Evolutionary conservation across 2,797 vertebrate genomes (phyloP).

Genomic region (Luscinia luscinia): DNA sequence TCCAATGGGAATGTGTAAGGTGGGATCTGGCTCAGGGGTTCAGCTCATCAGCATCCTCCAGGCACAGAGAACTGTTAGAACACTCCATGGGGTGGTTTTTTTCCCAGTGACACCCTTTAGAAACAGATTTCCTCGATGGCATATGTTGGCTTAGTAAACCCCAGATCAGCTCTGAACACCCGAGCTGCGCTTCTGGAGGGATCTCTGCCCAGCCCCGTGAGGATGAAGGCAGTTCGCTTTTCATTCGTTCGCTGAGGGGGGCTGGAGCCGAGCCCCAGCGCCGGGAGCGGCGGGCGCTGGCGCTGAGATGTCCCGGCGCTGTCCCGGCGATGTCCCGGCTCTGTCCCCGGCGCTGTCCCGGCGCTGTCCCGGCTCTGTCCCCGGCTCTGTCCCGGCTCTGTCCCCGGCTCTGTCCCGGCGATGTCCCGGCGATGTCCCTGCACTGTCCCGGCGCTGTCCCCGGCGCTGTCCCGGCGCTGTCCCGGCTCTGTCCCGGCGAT

Average conservation of each 20-base stretch:
- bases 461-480: background rate
- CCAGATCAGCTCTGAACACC: background rate
- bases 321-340: background rate
- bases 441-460: background rate
- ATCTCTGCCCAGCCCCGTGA: background rate
- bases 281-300: accelerated
- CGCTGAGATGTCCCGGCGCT: accelerated
- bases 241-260: accelerated
- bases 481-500: background rate
- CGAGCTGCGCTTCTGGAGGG: background rate
- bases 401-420: background rate
- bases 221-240: accelerated
- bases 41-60: background rate
- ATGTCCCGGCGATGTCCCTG: no score
- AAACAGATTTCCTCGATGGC: background rate
- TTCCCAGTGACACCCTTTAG: background rate
- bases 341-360: background rate
- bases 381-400: background rate
- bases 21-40: accelerated
- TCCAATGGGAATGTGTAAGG: accelerated
- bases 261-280: accelerated
- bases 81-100: background rate
- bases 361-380: background rate
- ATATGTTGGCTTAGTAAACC: background rate
- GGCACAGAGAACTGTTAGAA: background rate